phyloP scores from a whole-genome alignment of 2,113 vertebrate genomes.

The Calyptommatus sinebrachiatus region DNA sequence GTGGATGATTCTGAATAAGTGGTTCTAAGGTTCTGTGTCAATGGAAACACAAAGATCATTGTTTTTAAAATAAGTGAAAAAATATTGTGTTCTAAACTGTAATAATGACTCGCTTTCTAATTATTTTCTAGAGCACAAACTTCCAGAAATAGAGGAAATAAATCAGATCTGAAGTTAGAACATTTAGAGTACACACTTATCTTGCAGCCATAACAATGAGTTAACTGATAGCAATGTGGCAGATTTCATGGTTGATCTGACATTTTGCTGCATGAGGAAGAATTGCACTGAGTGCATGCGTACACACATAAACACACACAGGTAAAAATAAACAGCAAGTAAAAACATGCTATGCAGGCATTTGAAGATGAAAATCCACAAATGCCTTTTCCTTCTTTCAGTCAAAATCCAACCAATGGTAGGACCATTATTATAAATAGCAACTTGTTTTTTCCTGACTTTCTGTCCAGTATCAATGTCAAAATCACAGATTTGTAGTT shows the following conservation, averaged over 20 bases:
- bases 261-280: too few species aligned
- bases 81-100: neutral
- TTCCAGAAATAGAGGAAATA: neutral
- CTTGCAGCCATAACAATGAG: neutral
- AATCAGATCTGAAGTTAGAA: neutral
- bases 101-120: neutral
- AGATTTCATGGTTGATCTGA: neutral
- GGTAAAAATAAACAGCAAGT: too few species aligned
- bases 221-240: neutral
- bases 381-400: too few species aligned
- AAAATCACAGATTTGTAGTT: too few species aligned
- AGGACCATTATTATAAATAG: too few species aligned
- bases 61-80: neutral
- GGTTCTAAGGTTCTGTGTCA: neutral
- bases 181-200: neutral
- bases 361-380: too few species aligned
- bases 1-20: constrained; percentile 19
- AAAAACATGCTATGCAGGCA: too few species aligned
- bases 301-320: too few species aligned
- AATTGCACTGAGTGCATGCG: too few species aligned
- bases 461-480: too few species aligned
- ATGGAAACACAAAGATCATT: neutral
- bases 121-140: neutral
- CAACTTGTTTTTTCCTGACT: too few species aligned
- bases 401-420: too few species aligned